Evolutionary conservation across 2,113 vertebrate genomes (phyloP).

Genomic region (Onychostoma macrolepis): DNA sequence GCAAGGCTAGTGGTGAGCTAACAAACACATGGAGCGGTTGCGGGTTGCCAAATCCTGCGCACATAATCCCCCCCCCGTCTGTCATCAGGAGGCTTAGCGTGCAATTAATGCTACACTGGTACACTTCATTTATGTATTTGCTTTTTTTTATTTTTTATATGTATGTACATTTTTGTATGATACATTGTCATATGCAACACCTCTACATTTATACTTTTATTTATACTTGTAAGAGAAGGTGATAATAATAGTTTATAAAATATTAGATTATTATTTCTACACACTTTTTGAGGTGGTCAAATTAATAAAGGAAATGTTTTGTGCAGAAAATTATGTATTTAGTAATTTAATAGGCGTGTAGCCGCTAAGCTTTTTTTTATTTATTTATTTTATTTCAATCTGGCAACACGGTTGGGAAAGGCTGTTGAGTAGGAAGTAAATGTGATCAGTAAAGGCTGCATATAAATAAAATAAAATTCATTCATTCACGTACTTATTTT

Average conservation of each 20-base stretch:
- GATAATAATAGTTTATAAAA: not conserved
- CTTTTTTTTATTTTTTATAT: not conserved
- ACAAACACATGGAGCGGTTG: slow-evolving; percentile 57
- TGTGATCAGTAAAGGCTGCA: not conserved
- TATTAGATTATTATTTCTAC: not conserved
- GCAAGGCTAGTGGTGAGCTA: slow-evolving; percentile 55
- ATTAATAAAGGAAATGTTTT: not conserved
- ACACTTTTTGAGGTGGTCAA: not conserved
- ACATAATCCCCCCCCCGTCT: not conserved
- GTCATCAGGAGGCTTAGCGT: not conserved
- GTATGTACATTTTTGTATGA: not conserved
- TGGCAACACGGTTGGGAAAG: not conserved
- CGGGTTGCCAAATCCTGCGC: slow-evolving; percentile 43
- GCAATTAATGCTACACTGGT: not conserved
- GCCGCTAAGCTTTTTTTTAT: not conserved
- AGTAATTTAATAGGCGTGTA: not conserved
- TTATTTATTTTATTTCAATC: not conserved
- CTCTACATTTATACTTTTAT: no score
- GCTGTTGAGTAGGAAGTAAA: not conserved
- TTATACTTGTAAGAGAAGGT: not conserved
- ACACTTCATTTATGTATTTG: not conserved
- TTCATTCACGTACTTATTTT: not conserved
- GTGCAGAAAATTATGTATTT: not conserved
- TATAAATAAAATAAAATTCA: not conserved
- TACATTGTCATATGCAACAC: not conserved